A percentile compares a stretch with the other conserved stretches of the same genome.
phyloP scores from a whole-genome alignment of 2,888 invertebrate genomes.

The Harpalus rubripes region DNA sequence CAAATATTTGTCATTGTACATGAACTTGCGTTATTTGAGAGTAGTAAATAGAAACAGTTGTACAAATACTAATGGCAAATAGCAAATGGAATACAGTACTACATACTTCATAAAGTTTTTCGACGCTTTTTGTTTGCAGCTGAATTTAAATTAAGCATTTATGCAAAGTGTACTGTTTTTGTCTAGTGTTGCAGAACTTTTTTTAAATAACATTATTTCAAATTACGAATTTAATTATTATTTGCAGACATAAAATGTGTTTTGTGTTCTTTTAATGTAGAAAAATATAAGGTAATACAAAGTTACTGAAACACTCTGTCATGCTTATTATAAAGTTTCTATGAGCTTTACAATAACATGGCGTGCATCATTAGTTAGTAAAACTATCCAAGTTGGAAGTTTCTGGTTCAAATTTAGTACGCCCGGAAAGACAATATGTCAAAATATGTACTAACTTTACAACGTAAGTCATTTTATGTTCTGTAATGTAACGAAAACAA shows the following conservation, averaged over 20 bases:
- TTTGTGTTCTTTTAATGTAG: neutral
- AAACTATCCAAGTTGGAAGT: too few relatives aligned
- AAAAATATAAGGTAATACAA: neutral
- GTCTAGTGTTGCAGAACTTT: neutral
- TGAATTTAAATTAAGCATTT: neutral
- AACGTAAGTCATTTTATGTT: too few relatives aligned
- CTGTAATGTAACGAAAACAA: too few relatives aligned
- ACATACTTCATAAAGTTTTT: neutral
- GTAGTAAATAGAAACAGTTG: neutral
- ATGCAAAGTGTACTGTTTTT: neutral
- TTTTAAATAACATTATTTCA: neutral
- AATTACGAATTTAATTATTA: neutral
- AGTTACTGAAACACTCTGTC: neutral
- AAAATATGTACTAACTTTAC: too few relatives aligned
- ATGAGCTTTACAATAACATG: too few relatives aligned
- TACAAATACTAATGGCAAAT: neutral
- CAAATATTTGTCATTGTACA: neutral
- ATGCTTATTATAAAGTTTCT: too few relatives aligned
- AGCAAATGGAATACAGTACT: neutral
- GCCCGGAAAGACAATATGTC: too few relatives aligned
- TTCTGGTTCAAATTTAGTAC: too few relatives aligned
- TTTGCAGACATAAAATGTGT: neutral
- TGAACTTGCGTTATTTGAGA: neutral
- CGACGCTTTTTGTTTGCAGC: neutral
- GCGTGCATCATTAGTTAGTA: too few relatives aligned